These are phyloP conservation scores for Leptoclinus maculatus DNA, from an alignment of 2,797 vertebrate genomes.

Conservation along the genomic window DNA sequence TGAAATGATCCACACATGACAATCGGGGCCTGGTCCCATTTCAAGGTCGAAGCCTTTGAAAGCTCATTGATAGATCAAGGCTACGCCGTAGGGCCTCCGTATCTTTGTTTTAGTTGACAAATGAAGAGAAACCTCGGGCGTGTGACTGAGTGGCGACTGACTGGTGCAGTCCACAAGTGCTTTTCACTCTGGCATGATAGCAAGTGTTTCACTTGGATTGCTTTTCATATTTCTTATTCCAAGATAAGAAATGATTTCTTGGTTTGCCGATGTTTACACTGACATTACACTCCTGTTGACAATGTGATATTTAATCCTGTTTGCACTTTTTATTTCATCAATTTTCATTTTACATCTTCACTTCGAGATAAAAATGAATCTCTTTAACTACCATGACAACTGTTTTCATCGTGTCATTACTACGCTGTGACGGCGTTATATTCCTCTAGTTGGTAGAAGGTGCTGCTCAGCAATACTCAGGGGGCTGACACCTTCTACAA, in stretches of 20 bases:
- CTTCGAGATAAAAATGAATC: not conserved
- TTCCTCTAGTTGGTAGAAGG: not conserved
- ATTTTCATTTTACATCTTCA: not conserved
- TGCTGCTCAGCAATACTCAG: not conserved
- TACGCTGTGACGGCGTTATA: not conserved
- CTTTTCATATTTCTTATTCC: not conserved
- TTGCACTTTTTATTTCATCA: not conserved
- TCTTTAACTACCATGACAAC: constrained; percentile 19
- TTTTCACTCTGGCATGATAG: not conserved
- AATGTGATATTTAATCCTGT: not conserved
- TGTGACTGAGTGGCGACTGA: not conserved
- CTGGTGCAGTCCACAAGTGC: not conserved
- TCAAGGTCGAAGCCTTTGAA: constrained; percentile 26
- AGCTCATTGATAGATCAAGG: not conserved
- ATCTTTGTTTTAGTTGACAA: not conserved
- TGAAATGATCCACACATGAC: constrained; percentile 14
- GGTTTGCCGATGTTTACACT: not conserved
- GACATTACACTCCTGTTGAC: not conserved
- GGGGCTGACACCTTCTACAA: not conserved
- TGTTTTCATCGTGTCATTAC: not conserved
- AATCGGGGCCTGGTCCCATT: not conserved
- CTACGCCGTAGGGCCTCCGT: not conserved
- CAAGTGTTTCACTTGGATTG: not conserved
- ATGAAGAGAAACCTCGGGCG: constrained; percentile 2
- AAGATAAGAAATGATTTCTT: not conserved